Evolutionary conservation across 2,113 vertebrate species (phyloP).

Genomic region (Myanophis thanlyinensis): DNA sequence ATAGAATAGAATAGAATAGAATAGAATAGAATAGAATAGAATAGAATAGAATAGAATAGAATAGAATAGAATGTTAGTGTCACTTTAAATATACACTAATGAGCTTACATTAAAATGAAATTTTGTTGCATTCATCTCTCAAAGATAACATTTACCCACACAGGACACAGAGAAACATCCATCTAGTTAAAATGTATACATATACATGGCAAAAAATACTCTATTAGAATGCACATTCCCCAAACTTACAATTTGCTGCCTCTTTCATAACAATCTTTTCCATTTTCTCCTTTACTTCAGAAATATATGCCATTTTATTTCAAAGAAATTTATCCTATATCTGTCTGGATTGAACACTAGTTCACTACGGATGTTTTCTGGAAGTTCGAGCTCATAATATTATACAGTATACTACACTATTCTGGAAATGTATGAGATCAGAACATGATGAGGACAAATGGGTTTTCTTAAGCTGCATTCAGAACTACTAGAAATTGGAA

Average conservation of each 20-base stretch:
- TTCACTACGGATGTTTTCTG: background rate
- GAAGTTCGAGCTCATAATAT: background rate
- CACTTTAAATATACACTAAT: too few species aligned
- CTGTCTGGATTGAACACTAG: background rate
- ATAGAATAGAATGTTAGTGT: too few species aligned
- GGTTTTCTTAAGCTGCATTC: background rate
- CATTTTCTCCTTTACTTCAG: background rate
- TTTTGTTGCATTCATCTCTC: too few species aligned
- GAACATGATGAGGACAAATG: background rate
- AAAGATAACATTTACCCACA: too few species aligned
- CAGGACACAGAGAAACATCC: too few species aligned
- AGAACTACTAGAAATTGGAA: background rate
- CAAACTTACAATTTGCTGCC: background rate
- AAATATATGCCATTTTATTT: background rate
- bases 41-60: too few species aligned
- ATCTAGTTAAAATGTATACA: too few species aligned
- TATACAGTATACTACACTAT: background rate
- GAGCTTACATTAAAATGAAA: too few species aligned
- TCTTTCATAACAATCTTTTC: background rate
- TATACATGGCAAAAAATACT: too few species aligned
- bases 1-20: too few species aligned
- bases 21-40: too few species aligned
- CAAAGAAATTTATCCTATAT: background rate
- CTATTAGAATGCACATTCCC: background rate
- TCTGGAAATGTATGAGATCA: background rate